Evolutionary conservation across 2,113 vertebrate species (phyloP), one percentile per base, ranked within the genome.

Genomic region (Ceyx cyanopectus): DNA sequence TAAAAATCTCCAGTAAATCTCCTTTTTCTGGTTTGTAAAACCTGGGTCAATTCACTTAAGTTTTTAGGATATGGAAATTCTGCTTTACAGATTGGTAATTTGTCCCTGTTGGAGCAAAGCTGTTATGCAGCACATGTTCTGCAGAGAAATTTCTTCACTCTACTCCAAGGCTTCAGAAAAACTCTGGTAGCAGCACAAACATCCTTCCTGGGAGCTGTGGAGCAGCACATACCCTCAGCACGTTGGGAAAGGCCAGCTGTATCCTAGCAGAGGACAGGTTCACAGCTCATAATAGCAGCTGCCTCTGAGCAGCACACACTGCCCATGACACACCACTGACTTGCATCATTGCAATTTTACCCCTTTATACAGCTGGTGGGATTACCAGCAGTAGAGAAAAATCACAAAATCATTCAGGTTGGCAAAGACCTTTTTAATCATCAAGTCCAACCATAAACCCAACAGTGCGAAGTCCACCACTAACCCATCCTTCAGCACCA

Each of bases 171-270:
- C 4, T 29, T 87, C 18, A 45, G 11, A 34, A 58, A 30, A 10
- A 5, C 41, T 6, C 7, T 1, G 2, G 9, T 7, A 41, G 26
- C 23, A 3, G 12, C 5, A 9, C 2, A 23, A 19, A 24, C 0
- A 10, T 26, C 18, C 58, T 60, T 27, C 19, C 4, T 0, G 0
- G 30, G 40, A n/a, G 4, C 26, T 19, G 16, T 2, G 30, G 58
- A n/a, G 32, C 43, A 43, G 30, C 56, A 15, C 46, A 10, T 4
- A 6, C 6, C 26, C 30, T 21, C 5, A 4, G 51, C 16, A 67
- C 16, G 5, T 7, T 12, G 4, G 3, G n/a, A 62, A 73, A 20
- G 54, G 11, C 12, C 43, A 41, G 24, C 6, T 18, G 4, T 27
- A 4, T 41, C 46, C 58, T 12, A 15, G 24, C 32, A 18, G 16